Evolutionary conservation across 2,797 vertebrate genomes (phyloP).

Genomic region (Corythornis leucogaster): DNA sequence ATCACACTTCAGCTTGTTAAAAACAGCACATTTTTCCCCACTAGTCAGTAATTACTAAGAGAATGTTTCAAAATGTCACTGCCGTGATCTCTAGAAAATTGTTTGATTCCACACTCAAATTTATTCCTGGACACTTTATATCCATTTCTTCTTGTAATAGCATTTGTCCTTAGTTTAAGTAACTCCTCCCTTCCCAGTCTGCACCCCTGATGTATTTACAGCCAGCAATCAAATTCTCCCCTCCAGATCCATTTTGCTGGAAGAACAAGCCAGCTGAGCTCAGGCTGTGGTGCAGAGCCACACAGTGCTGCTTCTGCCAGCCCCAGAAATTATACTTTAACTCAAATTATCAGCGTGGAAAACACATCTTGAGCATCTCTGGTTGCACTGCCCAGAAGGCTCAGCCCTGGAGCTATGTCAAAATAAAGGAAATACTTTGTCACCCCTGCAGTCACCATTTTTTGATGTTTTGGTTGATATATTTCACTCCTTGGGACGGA

Average conservation of each 20-base stretch:
- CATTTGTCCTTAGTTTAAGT: not conserved
- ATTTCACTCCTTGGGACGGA: not conserved
- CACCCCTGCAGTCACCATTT: not conserved
- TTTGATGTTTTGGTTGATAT: not conserved
- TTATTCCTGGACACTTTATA: not conserved
- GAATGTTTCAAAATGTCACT: not conserved
- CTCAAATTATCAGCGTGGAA: not conserved
- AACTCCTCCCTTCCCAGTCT: not conserved
- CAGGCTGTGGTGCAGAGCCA: not conserved
- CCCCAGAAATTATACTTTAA: not conserved
- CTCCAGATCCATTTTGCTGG: not conserved
- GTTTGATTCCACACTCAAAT: not conserved
- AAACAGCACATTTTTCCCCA: not conserved
- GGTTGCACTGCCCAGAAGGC: not conserved
- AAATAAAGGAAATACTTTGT: not conserved
- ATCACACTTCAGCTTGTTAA: not conserved
- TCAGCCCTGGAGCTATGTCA: not conserved
- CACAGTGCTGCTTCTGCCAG: fast-evolving
- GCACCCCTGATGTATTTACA: not conserved
- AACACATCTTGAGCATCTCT: not conserved
- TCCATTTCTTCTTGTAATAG: not conserved
- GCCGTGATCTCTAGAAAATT: not conserved
- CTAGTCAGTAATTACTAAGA: not conserved
- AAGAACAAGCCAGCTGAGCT: not conserved
- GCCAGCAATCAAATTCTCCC: not conserved